These are phyloP conservation scores for Sylvia atricapilla DNA, from an alignment of 2,113 vertebrate genomes.

Conservation along the genomic window DNA sequence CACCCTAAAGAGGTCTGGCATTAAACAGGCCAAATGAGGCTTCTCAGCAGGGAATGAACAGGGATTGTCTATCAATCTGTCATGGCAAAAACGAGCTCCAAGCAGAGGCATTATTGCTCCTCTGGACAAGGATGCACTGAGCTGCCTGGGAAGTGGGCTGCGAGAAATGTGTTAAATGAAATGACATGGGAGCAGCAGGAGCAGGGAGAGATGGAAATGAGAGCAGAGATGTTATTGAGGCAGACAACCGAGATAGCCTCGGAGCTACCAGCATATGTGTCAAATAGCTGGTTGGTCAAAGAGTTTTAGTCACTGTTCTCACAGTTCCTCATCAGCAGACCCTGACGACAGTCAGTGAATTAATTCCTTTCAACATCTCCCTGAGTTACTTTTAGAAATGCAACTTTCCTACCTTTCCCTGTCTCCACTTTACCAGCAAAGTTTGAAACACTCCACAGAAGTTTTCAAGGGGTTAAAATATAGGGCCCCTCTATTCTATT, in stretches of 20 bases:
- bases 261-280: constrained; percentile 16
- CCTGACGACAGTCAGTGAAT: neutral
- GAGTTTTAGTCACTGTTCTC: constrained; percentile 8
- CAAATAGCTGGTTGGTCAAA: constrained; percentile 10
- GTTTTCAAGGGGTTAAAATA: neutral
- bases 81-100: neutral
- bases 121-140: neutral
- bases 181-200: neutral
- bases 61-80: constrained; percentile 25
- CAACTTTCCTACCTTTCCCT: neutral
- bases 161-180: neutral
- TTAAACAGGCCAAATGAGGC: constrained; percentile 30
- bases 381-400: neutral
- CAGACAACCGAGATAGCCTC: neutral
- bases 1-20: neutral
- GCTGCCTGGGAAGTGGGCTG: neutral
- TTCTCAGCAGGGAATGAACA: neutral
- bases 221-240: constrained; percentile 34
- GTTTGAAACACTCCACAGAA: neutral
- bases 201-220: constrained; percentile 10
- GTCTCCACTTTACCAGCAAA: neutral
- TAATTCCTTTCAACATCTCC: neutral
- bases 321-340: neutral
- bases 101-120: neutral
- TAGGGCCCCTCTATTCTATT: neutral